A percentile compares a stretch with the other conserved stretches of the same genome.
phyloP scores from a whole-genome alignment of 1,140 invertebrate genomes.

The Leptinotarsa lineolata region DNA sequence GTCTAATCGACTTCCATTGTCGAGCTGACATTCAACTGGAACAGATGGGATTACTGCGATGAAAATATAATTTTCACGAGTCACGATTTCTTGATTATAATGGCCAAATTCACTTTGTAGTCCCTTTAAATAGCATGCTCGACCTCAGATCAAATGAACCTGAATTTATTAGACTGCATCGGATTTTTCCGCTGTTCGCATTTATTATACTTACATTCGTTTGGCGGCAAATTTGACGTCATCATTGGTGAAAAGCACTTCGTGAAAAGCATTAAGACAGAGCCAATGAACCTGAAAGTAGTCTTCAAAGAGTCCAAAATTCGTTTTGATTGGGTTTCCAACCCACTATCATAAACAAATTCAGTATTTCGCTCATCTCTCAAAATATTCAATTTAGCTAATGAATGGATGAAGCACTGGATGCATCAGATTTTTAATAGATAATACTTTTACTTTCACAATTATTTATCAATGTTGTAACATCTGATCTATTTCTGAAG shows the following conservation, averaged over 20 bases:
- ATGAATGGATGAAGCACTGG: no score
- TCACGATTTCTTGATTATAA: neutral
- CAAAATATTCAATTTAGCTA: no score
- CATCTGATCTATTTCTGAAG: no score
- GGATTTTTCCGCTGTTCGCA: neutral
- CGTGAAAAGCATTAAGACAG: no score
- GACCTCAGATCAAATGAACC: neutral
- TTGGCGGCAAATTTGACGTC: neutral
- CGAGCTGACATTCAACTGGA: neutral
- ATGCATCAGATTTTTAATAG: no score
- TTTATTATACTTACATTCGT: conserved; percentile 1
- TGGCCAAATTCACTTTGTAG: neutral
- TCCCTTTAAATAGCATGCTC: neutral
- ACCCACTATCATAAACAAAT: no score
- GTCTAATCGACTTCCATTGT: neutral
- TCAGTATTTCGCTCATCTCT: no score
- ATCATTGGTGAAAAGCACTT: neutral
- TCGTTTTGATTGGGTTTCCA: no score
- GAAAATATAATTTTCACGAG: conserved; percentile 1
- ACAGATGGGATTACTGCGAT: neutral
- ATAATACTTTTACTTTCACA: no score
- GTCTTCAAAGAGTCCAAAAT: no score
- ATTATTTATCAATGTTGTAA: no score
- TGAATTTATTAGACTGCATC: neutral
- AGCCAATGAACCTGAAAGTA: no score